phyloP scores from a whole-genome alignment of 37 sponge, comb jelly and placozoan genomes.

The Cladorhizidae sp. region DNA sequence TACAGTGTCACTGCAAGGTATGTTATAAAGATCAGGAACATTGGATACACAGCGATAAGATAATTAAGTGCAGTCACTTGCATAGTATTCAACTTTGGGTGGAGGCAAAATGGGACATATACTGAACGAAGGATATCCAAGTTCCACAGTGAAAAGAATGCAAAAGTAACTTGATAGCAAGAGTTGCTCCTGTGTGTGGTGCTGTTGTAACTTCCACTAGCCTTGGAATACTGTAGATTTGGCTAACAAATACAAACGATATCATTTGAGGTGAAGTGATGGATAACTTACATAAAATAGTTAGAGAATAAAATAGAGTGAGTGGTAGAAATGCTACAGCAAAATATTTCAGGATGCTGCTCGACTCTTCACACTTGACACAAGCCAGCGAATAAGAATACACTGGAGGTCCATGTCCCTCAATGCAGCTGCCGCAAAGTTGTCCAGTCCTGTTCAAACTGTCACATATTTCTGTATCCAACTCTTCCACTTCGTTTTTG shows the following conservation, averaged over 20 bases:
- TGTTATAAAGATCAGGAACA: slow-evolving; percentile 2
- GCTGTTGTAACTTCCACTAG: background rate
- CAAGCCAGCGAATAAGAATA: too few species aligned
- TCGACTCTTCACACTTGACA: background rate
- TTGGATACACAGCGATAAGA: slow-evolving; percentile 7
- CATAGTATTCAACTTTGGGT: too few species aligned
- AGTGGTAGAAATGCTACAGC: background rate
- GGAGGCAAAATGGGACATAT: background rate
- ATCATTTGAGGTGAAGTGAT: background rate
- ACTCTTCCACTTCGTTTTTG: background rate
- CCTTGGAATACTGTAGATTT: background rate
- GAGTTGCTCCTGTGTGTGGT: background rate
- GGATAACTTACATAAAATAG: background rate
- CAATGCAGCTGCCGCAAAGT: background rate
- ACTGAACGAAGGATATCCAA: slow-evolving; percentile 24
- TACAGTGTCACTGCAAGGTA: slow-evolving; percentile 4
- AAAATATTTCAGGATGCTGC: background rate
- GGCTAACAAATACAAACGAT: background rate
- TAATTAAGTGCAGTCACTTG: too few species aligned
- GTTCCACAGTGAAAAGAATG: background rate
- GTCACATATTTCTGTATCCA: background rate
- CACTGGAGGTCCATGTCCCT: too few species aligned
- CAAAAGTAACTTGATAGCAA: background rate
- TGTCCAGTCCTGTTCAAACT: background rate
- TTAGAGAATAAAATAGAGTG: background rate